phyloP scores from a whole-genome alignment of 2,113 vertebrate genomes.

The Fregetta grallaria region DNA sequence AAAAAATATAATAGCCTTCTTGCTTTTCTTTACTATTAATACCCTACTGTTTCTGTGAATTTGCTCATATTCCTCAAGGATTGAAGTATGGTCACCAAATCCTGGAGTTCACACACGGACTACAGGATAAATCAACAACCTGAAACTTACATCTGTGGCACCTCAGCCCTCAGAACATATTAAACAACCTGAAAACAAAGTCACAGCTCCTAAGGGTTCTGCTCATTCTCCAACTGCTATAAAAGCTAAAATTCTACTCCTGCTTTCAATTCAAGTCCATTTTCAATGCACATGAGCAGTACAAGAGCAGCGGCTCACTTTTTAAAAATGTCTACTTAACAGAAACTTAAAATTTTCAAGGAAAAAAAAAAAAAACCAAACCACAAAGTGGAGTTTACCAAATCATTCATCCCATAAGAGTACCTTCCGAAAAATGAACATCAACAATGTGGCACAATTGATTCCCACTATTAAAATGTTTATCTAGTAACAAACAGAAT shows the following conservation, averaged over 20 bases:
- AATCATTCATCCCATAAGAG: not conserved
- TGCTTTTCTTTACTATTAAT: not conserved
- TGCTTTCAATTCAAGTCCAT: not conserved
- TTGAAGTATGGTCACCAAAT: not conserved
- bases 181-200: not conserved
- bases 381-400: not conserved
- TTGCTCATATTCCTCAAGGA: not conserved
- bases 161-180: not conserved
- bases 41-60: not conserved
- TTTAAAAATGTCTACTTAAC: not conserved
- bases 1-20: not conserved
- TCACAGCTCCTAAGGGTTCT: not conserved
- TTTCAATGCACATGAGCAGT: not conserved
- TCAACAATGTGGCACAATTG: not conserved
- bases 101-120: not conserved
- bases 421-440: fast-evolving
- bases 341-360: not conserved
- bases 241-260: not conserved
- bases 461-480: not conserved
- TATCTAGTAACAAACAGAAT: not conserved
- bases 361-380: not conserved
- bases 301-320: not conserved
- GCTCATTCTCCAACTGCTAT: not conserved
- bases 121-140: not conserved
- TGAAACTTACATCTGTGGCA: not conserved